Evolutionary conservation across 2,888 invertebrate species (phyloP).

Genomic region (Eristalinus aeneus): DNA sequence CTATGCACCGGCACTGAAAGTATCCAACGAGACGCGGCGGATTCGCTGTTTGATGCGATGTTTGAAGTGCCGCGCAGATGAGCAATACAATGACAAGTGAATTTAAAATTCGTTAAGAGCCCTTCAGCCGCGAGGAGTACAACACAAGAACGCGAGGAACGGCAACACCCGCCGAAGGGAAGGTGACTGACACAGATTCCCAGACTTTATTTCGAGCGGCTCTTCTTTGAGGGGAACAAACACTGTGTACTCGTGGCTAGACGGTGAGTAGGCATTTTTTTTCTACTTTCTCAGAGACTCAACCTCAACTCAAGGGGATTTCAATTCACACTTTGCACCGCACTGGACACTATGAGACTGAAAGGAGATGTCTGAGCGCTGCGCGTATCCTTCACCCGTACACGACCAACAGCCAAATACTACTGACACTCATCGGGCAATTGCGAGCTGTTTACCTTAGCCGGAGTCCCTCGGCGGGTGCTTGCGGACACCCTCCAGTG

Average conservation of each 20-base stretch:
- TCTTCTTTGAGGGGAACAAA: not conserved
- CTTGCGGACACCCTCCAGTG: not conserved
- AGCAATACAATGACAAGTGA: slow-evolving; percentile 47
- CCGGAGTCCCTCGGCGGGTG: not conserved
- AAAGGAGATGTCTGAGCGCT: slow-evolving; percentile 18
- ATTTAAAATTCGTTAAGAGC: slow-evolving; percentile 51
- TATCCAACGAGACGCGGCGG: slow-evolving; percentile 53
- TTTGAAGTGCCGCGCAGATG: slow-evolving; percentile 33
- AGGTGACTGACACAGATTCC: slow-evolving; percentile 16
- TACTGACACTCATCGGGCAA: slow-evolving; percentile 42
- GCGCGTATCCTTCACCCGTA: slow-evolving; percentile 53
- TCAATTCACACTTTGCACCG: not conserved
- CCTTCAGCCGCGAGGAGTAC: slow-evolving; percentile 17
- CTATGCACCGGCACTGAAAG: slow-evolving; percentile 1
- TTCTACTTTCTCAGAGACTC: not conserved
- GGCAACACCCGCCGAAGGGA: not conserved
- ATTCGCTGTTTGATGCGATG: slow-evolving; percentile 7
- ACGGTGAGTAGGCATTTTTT: not conserved
- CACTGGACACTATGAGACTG: not conserved
- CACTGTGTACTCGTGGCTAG: slow-evolving; percentile 36
- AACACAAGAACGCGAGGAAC: not conserved
- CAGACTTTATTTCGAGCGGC: slow-evolving; percentile 51
- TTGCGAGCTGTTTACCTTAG: slow-evolving; percentile 58
- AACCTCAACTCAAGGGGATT: not conserved
- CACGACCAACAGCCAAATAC: slow-evolving; percentile 66